A percentile compares a stretch with the other conserved stretches of the same genome.
These are phyloP conservation scores for Carassius carassius DNA, from an alignment of 2,113 vertebrate species.

Conservation along the genomic window DNA sequence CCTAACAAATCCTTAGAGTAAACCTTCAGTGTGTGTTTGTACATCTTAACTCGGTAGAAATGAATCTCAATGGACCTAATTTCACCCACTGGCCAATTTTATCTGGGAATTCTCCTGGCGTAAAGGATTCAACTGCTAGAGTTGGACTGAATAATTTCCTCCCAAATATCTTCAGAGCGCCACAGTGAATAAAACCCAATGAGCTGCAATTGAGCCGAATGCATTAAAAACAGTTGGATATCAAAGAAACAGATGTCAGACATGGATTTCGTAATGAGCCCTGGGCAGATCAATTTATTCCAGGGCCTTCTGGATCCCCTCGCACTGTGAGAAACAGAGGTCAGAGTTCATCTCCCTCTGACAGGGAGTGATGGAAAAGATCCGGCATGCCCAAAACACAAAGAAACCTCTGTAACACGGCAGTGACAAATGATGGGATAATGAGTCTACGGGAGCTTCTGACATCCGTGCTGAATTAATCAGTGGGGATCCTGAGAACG, in stretches of 20 bases:
- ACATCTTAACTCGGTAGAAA: not conserved
- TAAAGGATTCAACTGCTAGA: not conserved
- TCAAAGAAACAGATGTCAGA: constrained; percentile 29
- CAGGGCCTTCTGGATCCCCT: not conserved
- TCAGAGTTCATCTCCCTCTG: constrained; percentile 19
- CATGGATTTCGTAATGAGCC: constrained; percentile 29
- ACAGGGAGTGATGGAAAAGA: constrained; percentile 37
- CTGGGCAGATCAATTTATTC: not conserved
- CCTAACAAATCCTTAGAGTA: not conserved
- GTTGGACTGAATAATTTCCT: constrained; percentile 6
- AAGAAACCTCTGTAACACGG: constrained; percentile 26
- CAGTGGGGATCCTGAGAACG: not conserved
- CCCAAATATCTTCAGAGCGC: constrained; percentile 13
- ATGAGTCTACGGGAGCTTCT: constrained; percentile 44
- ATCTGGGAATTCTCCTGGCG: constrained; percentile 12
- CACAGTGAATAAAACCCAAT: constrained; percentile 3
- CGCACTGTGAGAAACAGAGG: not conserved
- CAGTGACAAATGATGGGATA: constrained; percentile 39
- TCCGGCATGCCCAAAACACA: constrained; percentile 34
- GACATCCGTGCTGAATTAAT: constrained; percentile 46
- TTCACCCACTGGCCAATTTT: constrained; percentile 16
- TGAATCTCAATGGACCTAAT: constrained; percentile 8
- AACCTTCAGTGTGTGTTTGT: not conserved
- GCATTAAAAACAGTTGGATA: not conserved
- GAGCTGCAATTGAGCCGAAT: not conserved